Conservation (phyloP, 2,113 vertebrate species). For the Burhinus oedicnemus region DNA sequence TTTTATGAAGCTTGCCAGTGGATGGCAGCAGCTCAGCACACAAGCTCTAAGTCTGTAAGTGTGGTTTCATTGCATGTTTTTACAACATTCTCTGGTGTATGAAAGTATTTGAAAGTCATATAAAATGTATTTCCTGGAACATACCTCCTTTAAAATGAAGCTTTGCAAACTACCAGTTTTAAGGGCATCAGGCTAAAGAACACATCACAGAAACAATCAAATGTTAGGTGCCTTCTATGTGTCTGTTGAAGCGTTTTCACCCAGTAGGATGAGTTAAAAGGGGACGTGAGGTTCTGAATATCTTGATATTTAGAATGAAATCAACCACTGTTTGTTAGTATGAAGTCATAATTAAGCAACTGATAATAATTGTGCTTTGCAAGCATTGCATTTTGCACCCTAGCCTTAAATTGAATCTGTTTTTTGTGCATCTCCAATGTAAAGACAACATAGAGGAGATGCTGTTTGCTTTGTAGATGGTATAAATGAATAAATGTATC, state of each 20-base stretch:
- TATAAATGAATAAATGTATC: background rate
- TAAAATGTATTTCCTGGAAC: background rate
- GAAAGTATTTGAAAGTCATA: background rate
- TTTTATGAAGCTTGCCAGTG: background rate
- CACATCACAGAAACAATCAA: background rate
- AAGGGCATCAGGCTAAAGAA: background rate
- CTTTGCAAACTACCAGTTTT: background rate
- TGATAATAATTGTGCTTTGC: background rate
- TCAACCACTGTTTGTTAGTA: background rate
- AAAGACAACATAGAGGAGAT: background rate
- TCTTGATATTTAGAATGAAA: background rate
- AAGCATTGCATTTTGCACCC: background rate
- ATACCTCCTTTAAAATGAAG: background rate
- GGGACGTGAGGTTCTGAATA: background rate
- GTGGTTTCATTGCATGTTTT: background rate
- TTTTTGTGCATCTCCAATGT: background rate
- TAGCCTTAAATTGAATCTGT: background rate
- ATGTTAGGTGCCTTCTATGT: background rate
- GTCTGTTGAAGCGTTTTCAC: background rate
- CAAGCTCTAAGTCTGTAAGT: background rate
- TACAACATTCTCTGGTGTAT: background rate
- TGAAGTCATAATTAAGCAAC: background rate
- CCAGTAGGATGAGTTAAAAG: background rate
- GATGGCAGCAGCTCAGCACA: conserved; percentile 13
- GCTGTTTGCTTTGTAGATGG: background rate